Evolutionary conservation across 1,140 invertebrate genomes (phyloP).

Genomic region (Anthonomus grandis): DNA sequence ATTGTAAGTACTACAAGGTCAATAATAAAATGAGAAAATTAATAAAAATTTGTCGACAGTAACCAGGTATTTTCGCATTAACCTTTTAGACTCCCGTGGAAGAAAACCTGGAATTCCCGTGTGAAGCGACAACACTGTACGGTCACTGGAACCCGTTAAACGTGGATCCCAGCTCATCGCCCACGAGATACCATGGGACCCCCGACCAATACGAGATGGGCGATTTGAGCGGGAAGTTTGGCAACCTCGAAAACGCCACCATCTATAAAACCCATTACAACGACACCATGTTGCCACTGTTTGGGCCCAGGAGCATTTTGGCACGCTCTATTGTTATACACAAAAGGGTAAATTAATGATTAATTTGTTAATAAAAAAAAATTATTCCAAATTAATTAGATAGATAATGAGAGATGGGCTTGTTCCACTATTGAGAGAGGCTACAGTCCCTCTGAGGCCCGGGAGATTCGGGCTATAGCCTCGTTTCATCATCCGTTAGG

Average conservation of each 20-base stretch:
- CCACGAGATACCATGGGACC: slow-evolving; percentile 56
- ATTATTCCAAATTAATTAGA: slow-evolving; percentile 25
- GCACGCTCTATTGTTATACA: slow-evolving; percentile 86
- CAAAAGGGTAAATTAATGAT: slow-evolving; percentile 56
- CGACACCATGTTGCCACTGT: slow-evolving; percentile 81
- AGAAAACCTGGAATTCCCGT: slow-evolving; percentile 81
- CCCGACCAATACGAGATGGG: slow-evolving; percentile 86
- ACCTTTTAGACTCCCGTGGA: slow-evolving; percentile 67
- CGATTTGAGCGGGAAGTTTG: slow-evolving; percentile 88
- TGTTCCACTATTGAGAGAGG: slow-evolving; percentile 83
- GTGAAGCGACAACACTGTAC: slow-evolving; percentile 75
- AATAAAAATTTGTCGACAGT: neutral
- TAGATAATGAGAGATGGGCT: slow-evolving; percentile 61
- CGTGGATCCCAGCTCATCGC: slow-evolving; percentile 59
- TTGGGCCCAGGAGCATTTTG: slow-evolving; percentile 77
- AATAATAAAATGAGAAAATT: no score
- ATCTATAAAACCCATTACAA: slow-evolving; percentile 63
- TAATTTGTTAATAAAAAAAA: neutral
- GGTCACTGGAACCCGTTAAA: slow-evolving; percentile 80
- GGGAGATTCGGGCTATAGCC: slow-evolving; percentile 81
- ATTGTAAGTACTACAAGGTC: slow-evolving; percentile 55
- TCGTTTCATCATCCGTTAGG: slow-evolving; percentile 89
- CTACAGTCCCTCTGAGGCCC: slow-evolving; percentile 78
- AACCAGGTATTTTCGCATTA: slow-evolving; percentile 28
- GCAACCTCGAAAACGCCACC: slow-evolving; percentile 60